A percentile compares a stretch with the other conserved stretches of the same genome.
Conservation (phyloP, 2,797 vertebrate genomes). For the Pseudochaenichthys georgianus region DNA sequence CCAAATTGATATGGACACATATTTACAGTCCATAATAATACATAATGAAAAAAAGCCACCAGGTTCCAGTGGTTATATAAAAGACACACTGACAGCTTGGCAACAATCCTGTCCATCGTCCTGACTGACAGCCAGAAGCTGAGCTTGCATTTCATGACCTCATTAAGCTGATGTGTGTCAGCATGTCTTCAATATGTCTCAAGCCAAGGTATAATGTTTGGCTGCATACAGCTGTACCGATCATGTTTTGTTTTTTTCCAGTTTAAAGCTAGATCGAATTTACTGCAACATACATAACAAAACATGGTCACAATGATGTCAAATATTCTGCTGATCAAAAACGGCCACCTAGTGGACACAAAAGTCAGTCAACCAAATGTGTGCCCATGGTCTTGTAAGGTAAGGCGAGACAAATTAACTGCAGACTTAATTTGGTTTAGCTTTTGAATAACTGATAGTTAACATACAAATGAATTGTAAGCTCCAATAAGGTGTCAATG, state of each 20-base stretch:
- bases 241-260: not conserved
- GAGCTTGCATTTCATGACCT: slow-evolving; percentile 62
- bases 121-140: slow-evolving; percentile 66
- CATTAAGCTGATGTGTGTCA: slow-evolving; percentile 63
- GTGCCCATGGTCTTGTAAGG: not conserved
- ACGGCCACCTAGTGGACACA: slow-evolving; percentile 58
- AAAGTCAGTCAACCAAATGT: not conserved
- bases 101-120: slow-evolving; percentile 53
- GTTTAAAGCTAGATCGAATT: slow-evolving; percentile 24
- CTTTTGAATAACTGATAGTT: not conserved
- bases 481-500: not conserved
- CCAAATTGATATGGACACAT: not conserved
- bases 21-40: not conserved
- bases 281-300: not conserved
- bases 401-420: not conserved
- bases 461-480: not conserved
- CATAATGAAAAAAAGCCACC: slow-evolving; percentile 17
- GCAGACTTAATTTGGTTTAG: not conserved
- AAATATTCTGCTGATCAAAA: slow-evolving; percentile 30
- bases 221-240: slow-evolving; percentile 15
- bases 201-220: slow-evolving; percentile 25
- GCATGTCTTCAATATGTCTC: slow-evolving; percentile 31
- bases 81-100: slow-evolving; percentile 49
- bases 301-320: not conserved
- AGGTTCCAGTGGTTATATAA: slow-evolving; percentile 36